Evolutionary conservation across 1,140 invertebrate species (phyloP), one percentile per base, ranked within the genome.

Genomic region (Drosophila rufa): DNA sequence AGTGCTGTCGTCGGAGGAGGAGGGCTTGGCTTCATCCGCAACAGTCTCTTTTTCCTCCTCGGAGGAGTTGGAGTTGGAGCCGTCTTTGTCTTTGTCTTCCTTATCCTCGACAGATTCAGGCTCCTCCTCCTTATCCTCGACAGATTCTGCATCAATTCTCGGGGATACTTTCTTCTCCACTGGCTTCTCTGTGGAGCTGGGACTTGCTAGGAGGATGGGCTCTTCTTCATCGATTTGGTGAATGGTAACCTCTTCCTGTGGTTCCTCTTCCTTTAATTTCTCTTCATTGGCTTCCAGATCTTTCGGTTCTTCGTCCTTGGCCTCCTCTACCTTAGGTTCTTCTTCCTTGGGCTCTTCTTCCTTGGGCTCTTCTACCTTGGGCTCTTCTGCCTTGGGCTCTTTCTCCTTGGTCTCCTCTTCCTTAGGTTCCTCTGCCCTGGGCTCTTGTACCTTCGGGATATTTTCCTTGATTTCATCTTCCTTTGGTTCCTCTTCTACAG

Each of bases 1-100:
- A 3, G 82, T 92, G 9, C 84, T 87, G 22, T 87, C 84, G 8
- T 87, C 84, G 0, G 84, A 46, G 7, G 66, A 60, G 4, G 66
- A 66, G 25, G 69, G 30, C 47, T 81, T 89, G 0, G 55, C 43
- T 25, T 84, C 85, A 38, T 73, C 78, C 38, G 17, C 60, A 43
- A 14, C 43, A 3, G 38, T 4, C 2, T 36, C 25, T 3, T 62
- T 36, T 3, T 50, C 43, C 25, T 65, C 53, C 42, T 74, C 45
- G 0, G 38, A 69, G 1, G 58, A 69, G 19, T 50, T 9, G 11
- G 56, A 15, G 25, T 25, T 4, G 19, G 22, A 48, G 14, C 2
- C 30, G 6, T 51, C n/a, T 11, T 57, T 65, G 0, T 42, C 46
- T 4, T 46, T 40, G 0, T 83, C 62, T 9, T 27, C 40, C 14